Evolutionary conservation across 2,888 invertebrate species (phyloP), one percentile per base, ranked within the genome.

Genomic region (Sphaeridia pumilis): DNA sequence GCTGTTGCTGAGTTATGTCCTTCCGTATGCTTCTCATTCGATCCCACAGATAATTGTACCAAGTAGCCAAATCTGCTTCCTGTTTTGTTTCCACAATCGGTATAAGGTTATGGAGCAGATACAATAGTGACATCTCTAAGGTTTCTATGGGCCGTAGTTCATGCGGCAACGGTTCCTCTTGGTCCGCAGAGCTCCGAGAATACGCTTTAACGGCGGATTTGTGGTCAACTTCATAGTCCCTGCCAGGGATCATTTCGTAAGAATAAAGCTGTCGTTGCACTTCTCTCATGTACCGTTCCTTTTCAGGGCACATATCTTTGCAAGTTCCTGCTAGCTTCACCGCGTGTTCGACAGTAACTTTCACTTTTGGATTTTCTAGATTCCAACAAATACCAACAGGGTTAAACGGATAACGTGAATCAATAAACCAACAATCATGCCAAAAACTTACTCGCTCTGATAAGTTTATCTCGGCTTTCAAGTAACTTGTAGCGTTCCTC

Each of bases 21-120:
- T 98, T 99, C 31, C 97, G 78, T 51, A 99, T 92, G 21, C 90
- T 84, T 51, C 98, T 78, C 0, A 92, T 88, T 57, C 98, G 76
- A 70, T 93, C 93, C 98, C 98, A 99, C 51, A 98, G 76, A 69
- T 94, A 99, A 69, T 95, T 89, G 70, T 87, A 95, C 93, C 94
- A 94, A 65, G 88, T 87, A 0, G 80, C 80, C 7, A 84, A 68
- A 64, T 83, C 81, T 56, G 76, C 76, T 43, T 81, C 80, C 12
- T 69, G 68, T 20, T 48, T 34, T 20, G 17, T n/a, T 28, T 69
- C 69, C 49, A 80, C 79, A 0, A 77, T 67, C 66, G 86, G 81
- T 44, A 75, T 72, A 14, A 98, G 81, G 66, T 84, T 81, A 59
- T 82, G 81, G 66, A 97, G 74, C 26, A 99, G 71, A 68, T 95